A percentile compares a stretch with the other conserved stretches of the same genome.
Conservation (phyloP, 2,797 vertebrate species). For the Aldrovandia affinis region DNA sequence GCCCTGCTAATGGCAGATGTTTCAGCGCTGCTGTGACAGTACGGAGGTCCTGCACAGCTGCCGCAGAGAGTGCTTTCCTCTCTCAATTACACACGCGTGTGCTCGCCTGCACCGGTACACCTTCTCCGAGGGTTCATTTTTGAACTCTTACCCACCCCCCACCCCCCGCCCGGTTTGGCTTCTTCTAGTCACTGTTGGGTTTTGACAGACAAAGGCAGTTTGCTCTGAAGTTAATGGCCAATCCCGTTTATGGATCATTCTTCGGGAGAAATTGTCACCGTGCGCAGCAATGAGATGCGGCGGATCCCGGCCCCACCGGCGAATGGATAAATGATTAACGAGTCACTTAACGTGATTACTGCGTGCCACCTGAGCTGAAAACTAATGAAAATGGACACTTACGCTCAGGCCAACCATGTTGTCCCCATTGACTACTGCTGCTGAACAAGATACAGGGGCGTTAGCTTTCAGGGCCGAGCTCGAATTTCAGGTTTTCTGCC, state of each 20-base stretch:
- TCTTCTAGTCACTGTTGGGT: too few relatives aligned
- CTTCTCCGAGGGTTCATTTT: neutral
- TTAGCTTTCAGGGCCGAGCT: slow-evolving; percentile 28
- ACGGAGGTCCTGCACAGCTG: neutral
- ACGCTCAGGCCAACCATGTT: neutral
- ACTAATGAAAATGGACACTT: slow-evolving; percentile 15
- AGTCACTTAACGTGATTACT: slow-evolving; percentile 40
- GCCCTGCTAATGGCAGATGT: slow-evolving; percentile 26
- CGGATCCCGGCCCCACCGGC: slow-evolving; percentile 17
- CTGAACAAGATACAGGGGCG: slow-evolving; percentile 5
- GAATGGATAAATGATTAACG: slow-evolving; percentile 50
- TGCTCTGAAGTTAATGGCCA: too few relatives aligned
- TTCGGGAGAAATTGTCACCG: neutral
- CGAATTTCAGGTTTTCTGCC: slow-evolving; percentile 45
- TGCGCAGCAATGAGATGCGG: neutral
- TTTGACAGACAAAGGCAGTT: too few relatives aligned
- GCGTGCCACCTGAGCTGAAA: slow-evolving; percentile 36
- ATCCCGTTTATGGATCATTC: neutral
- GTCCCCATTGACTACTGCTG: neutral
- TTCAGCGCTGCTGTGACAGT: neutral
- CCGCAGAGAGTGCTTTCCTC: neutral
- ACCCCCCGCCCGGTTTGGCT: neutral
- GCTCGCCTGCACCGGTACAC: neutral
- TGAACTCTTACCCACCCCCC: neutral
- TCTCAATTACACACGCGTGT: neutral